These are phyloP conservation scores for Eremophila alpestris DNA, from an alignment of 2,797 vertebrate species.

Conservation along the genomic window DNA sequence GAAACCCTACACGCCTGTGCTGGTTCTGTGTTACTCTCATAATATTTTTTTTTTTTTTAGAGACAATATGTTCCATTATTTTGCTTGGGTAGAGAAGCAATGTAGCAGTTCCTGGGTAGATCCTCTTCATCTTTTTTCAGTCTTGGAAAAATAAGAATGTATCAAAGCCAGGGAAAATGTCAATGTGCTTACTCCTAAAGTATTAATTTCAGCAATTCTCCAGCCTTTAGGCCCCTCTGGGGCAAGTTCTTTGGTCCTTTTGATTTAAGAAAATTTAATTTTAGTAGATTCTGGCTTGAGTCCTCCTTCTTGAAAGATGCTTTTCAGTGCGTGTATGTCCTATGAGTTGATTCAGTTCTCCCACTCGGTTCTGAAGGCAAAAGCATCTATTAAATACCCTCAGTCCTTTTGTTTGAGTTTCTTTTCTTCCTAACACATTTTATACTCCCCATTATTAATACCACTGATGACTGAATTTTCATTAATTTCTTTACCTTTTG, in stretches of 20 bases:
- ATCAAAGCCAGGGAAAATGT: conserved; percentile 46
- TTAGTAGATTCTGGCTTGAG: not conserved
- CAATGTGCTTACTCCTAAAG: conserved; percentile 8
- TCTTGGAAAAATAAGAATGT: conserved; percentile 38
- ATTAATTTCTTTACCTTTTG: not conserved
- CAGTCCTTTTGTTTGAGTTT: not conserved
- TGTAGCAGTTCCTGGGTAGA: not conserved
- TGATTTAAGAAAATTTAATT: conserved; percentile 39
- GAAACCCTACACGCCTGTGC: not conserved
- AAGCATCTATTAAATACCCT: not conserved
- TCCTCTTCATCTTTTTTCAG: not conserved
- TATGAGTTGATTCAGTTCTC: not conserved
- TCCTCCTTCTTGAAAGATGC: not conserved
- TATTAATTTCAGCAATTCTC: conserved; percentile 25
- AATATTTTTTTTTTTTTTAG: not conserved
- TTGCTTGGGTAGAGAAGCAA: conserved; percentile 16
- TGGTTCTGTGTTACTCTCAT: not conserved
- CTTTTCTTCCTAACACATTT: not conserved
- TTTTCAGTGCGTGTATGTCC: not conserved
- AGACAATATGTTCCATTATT: conserved; percentile 21
- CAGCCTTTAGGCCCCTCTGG: not conserved
- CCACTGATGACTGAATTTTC: not conserved
- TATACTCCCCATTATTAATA: not conserved
- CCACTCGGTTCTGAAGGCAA: not conserved
- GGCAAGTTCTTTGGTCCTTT: not conserved